Base-by-base conservation (phyloP, 2,797 vertebrate species). In the Bradypodion pumilum region DNA sequence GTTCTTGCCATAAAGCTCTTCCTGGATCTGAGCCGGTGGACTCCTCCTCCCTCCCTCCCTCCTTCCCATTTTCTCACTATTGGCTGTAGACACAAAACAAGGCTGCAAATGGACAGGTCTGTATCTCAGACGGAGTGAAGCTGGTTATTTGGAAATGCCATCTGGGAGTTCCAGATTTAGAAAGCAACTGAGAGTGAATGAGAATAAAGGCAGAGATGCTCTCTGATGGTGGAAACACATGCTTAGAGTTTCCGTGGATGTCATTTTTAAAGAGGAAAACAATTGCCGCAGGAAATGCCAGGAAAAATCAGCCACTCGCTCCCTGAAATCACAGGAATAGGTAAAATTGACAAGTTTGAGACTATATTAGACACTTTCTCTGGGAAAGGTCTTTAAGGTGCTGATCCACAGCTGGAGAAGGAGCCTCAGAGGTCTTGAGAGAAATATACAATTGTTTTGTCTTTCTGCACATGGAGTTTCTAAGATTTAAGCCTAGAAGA, bases 1-100 rank as follows among this genome's bases (percentile, higher is more conserved):
- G n/a, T n/a, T n/a, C n/a, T n/a, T n/a, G n/a, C n/a, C n/a, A n/a
- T n/a, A n/a, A n/a, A n/a, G n/a, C n/a, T n/a, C n/a, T n/a, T n/a
- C n/a, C n/a, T n/a, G n/a, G n/a, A n/a, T n/a, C n/a, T n/a, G n/a
- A n/a, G n/a, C n/a, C n/a, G n/a, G n/a, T n/a, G n/a, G n/a, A n/a
- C n/a, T n/a, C n/a, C n/a, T n/a, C n/a, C n/a, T n/a, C n/a, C n/a
- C n/a, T n/a, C n/a, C n/a, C n/a, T n/a, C n/a, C 49, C 0, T 0
- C 6, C 35, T 8, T 74, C 56, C 29, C 8, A 2, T 0, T 0
- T 8, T 32, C 0, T 16, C 69, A n/a, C 44, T 46, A 1, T 37
- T 40, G 25, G 29, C 44, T 19, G 40, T 10, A 25, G 16, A 19
- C 70, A 25, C 23, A 0, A 1, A 23, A 2, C 0, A 56, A 69